Base-by-base conservation (phyloP, 1,140 invertebrate genomes). In the Trissolcus basalis region DNA sequence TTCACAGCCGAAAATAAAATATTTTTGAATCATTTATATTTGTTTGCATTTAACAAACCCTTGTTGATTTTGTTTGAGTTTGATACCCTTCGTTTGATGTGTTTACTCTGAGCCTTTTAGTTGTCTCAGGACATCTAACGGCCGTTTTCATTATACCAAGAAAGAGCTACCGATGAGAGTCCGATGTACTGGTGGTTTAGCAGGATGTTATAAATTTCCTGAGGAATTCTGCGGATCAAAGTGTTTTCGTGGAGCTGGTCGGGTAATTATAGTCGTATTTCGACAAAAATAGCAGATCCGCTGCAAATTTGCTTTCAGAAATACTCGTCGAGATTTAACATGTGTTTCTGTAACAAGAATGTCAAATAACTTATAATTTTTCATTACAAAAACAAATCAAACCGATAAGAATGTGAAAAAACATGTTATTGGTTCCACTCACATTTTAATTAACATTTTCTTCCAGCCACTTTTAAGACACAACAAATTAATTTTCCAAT, bases 181-280 rank as follows among this genome's bases (percentile, higher is more conserved):
- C 69, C 60, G 44, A 76, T 61, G 53, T 61, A 70, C 72, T 65
- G 47, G 6, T 6, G 19, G 19, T 39, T 76, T 54, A 70, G 48
- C 65, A 64, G 65, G 72, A 76, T 70, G 65, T 64, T 60, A 76
- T 69, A 69, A 64, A 70, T 76, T 70, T 44, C n/a, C 19, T 16
- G 7, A 51, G 14, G 16, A 39, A 69, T 51, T 49, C 58, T 36
- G 48, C 45, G 35, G 43, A 65, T 59, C 64, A 59, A 49, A 64
- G 64, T 64, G 49, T 69, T 60, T 70, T 59, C 43, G 60, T 39
- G 14, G 15, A 55, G 19, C 39, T 11, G 15, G 11, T 5, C 36
- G n/a, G 19, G 44, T 50, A 67, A 73, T 73, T 73, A 61, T 61
- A 60, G 55, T n/a, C 13, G 33, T 44, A 56, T 71, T 67, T 61